A percentile compares a stretch with the other conserved stretches of the same genome.
Conservation (phyloP, 2,113 vertebrate species). For the Macrotus californicus region DNA sequence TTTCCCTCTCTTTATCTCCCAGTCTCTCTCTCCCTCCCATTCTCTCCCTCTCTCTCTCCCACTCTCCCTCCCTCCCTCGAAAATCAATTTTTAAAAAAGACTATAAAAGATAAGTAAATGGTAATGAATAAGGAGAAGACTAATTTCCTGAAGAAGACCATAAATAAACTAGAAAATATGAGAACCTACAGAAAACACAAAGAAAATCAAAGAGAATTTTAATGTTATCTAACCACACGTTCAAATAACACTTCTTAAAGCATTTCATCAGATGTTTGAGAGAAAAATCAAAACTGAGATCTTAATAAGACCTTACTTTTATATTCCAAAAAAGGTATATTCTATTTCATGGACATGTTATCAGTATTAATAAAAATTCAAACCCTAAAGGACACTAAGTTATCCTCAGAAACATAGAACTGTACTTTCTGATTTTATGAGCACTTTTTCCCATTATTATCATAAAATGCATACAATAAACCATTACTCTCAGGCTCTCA, state of each 20-base stretch:
- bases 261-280: neutral
- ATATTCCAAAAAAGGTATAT: neutral
- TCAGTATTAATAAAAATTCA: conserved; percentile 25
- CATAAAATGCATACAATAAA: neutral
- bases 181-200: neutral
- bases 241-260: neutral
- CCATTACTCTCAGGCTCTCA: neutral
- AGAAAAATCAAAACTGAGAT: conserved; percentile 14
- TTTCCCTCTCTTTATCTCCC: too few species aligned
- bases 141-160: neutral
- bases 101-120: neutral
- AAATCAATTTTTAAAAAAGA: neutral
- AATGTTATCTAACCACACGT: neutral
- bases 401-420: neutral
- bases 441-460: neutral
- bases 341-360: neutral
- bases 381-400: neutral
- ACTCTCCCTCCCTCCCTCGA: too few species aligned
- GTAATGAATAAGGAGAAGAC: neutral
- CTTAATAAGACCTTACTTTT: neutral
- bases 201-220: neutral
- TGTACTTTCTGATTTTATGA: neutral
- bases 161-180: neutral
- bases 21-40: too few species aligned
- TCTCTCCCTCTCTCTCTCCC: too few species aligned